A percentile compares a stretch with the other conserved stretches of the same genome.
phyloP scores from a whole-genome alignment of 2,888 invertebrate genomes.

The Coleophora deauratella region DNA sequence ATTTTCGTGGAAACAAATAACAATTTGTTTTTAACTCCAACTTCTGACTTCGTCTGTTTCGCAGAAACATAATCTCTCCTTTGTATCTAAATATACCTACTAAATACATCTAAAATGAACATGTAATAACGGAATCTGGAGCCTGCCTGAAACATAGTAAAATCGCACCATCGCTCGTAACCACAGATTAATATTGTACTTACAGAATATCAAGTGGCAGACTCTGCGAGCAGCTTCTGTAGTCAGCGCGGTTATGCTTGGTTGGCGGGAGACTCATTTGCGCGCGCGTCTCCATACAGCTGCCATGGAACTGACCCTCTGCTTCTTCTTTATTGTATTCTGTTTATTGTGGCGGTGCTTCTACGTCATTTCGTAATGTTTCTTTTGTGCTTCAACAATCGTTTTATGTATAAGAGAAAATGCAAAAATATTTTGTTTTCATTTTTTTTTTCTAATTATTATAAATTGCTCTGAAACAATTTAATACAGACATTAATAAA shows the following conservation, averaged over 20 bases:
- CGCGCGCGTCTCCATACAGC: conserved; percentile 58
- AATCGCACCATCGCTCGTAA: too few relatives aligned
- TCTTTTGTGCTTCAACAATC: conserved; percentile 29
- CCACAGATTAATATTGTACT: conserved; percentile 27
- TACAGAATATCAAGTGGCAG: conserved; percentile 70
- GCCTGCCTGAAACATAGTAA: too few relatives aligned
- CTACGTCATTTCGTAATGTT: conserved; percentile 15
- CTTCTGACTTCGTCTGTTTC: too few relatives aligned
- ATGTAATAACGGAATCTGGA: too few relatives aligned
- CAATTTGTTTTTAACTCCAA: too few relatives aligned
- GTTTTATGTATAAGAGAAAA: conserved; percentile 20
- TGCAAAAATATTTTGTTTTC: conserved; percentile 21
- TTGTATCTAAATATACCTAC: too few relatives aligned
- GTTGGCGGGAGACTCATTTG: conserved; percentile 58
- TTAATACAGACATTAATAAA: not conserved
- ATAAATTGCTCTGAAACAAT: conserved; percentile 29
- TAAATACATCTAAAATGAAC: too few relatives aligned
- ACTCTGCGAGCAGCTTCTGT: conserved; percentile 66
- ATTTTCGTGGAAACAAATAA: too few relatives aligned
- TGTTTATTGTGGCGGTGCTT: conserved; percentile 2
- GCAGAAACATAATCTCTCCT: too few relatives aligned
- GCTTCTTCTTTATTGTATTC: conserved; percentile 18
- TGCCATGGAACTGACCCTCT: conserved; percentile 38
- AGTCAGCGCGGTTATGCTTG: conserved; percentile 54
- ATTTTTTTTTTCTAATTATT: too few relatives aligned